Percentiles rank a stretch among this genome's conserved stretches.
Conservation (phyloP, 2,797 vertebrate genomes). For the Sebastes dallii region DNA sequence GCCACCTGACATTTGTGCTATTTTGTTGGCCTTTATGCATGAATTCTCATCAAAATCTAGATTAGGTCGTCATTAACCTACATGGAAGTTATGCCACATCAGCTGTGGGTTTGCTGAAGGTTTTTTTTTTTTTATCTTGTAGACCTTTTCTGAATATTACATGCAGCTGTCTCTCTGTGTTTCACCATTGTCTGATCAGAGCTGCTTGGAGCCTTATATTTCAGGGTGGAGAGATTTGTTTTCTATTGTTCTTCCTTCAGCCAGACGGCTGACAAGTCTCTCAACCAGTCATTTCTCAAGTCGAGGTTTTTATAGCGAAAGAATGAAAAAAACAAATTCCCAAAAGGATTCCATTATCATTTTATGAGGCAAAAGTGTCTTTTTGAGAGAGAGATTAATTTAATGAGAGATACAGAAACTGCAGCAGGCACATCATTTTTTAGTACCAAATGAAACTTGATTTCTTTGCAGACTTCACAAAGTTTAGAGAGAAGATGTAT, state of each 20-base stretch:
- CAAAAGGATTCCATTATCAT: constrained; percentile 39
- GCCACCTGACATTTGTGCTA: not conserved
- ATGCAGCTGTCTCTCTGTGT: not conserved
- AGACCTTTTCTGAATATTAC: not conserved
- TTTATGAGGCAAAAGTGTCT: constrained; percentile 38
- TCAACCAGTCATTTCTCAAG: constrained; percentile 21
- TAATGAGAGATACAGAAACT: constrained; percentile 36
- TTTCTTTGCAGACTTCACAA: constrained; percentile 30
- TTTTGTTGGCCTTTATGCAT: not conserved
- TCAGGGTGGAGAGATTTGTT: constrained; percentile 28
- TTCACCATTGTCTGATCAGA: constrained; percentile 17
- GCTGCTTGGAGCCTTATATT: not conserved
- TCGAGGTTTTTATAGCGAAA: constrained; percentile 23
- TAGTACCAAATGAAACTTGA: constrained; percentile 30
- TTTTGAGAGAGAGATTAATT: constrained; percentile 41
- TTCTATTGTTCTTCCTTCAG: constrained; percentile 23
- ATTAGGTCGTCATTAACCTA: constrained; percentile 61
- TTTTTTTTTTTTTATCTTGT: not conserved
- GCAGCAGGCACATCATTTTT: constrained; percentile 1
- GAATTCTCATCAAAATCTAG: constrained; percentile 53
- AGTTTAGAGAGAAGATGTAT: constrained; percentile 18
- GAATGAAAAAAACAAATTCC: constrained; percentile 3
- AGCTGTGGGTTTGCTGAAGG: constrained; percentile 5
- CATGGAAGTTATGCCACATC: constrained; percentile 46
- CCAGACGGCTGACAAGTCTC: constrained; percentile 15